Evolutionary conservation across 2,113 vertebrate genomes (phyloP), one percentile per base, ranked within the genome.

Genomic region (Thermophis baileyi): DNA sequence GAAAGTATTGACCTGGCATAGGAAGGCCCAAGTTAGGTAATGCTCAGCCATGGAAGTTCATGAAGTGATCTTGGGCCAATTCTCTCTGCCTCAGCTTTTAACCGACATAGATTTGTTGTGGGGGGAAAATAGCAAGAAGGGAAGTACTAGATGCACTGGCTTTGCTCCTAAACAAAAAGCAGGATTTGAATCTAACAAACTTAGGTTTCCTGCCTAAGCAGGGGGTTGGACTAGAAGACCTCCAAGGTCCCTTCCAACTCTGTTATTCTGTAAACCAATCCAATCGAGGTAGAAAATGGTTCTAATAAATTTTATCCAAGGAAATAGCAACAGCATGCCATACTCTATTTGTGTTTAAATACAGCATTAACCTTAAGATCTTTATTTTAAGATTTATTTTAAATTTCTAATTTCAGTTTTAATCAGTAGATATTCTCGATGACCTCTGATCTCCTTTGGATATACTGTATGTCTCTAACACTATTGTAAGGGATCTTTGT

Each of bases 361-460:
- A 0, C 53, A 94, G 10, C 6, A 30, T 0, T 53, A 44, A n/a
- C 8, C 4, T 22, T 46, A 47, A n/a, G 46, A 87, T 85, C 69
- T 74, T 40, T 88, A 20, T 0, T 0, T 92, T 60, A 60, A 60
- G 57, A 92, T 93, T 81, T 51, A 81, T 81, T 44, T 53, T 93
- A 16, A 20, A 88, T 88, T 90, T 1, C 16, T 6, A 89, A 0
- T 3, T 89, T 2, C 4, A 2, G 10, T 94, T 94, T 90, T 93
- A 46, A 8, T 90, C 20, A 0, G 5, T 51, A 6, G 14, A 11
- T 22, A 2, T 14, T 63, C 1, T 81, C 46, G 2, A 47, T 57
- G 35, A 95, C 7, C 12, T 94, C n/a, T 92, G 10, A 7, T 90
- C 47, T n/a, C 93, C 18, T 35, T 88, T n/a, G 47, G 35, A 22